Evolutionary conservation across 2,888 invertebrate species (phyloP).

Genomic region (Papilio protenor): DNA sequence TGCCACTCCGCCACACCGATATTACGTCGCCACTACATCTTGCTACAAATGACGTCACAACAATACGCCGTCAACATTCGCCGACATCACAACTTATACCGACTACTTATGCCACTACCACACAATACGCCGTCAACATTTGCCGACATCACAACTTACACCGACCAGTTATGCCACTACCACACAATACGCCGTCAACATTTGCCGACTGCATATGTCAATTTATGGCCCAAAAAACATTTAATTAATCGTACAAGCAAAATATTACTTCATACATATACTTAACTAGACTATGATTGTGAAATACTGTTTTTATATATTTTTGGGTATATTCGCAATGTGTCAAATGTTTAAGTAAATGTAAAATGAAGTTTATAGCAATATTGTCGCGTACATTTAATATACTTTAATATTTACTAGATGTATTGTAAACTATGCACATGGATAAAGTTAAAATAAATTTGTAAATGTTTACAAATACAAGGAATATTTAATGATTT

Average conservation of each 20-base stretch:
- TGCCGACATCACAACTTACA: neutral
- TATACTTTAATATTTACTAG: neutral
- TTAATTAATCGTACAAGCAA: neutral
- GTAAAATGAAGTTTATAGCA: neutral
- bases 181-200: neutral
- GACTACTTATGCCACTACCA: neutral
- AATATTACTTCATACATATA: neutral
- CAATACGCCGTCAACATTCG: neutral
- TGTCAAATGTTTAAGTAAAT: constrained; percentile 1
- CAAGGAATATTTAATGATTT: neutral
- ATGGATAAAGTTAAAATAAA: neutral
- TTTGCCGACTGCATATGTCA: neutral
- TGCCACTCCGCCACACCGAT: neutral
- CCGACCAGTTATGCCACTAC: no score
- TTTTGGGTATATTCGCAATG: neutral
- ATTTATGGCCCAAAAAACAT: no score
- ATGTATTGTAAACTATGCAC: neutral
- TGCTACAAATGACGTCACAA: neutral
- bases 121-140: neutral
- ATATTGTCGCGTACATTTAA: neutral
- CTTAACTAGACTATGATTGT: neutral
- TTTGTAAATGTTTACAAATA: neutral
- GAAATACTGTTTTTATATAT: neutral
- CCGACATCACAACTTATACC: neutral
- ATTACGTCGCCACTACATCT: neutral